Evolutionary conservation across 1,140 invertebrate species (phyloP), one percentile per base, ranked within the genome.

Genomic region (Goniozus legneri): DNA sequence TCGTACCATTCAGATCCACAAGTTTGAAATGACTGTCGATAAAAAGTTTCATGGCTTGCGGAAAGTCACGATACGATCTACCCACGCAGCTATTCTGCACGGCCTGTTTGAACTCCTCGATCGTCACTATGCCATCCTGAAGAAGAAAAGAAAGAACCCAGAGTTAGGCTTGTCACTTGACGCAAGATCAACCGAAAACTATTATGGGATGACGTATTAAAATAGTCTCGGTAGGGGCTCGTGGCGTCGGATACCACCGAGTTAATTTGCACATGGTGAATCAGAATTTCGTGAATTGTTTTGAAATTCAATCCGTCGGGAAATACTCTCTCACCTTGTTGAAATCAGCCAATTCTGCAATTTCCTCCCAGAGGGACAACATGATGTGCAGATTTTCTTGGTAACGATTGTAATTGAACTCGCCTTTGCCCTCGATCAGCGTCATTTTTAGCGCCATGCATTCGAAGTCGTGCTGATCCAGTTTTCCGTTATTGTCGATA

Each of bases 311-410:
- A n/a, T n/a, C n/a, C n/a, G n/a, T n/a, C n/a, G n/a, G 35, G n/a
- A 50, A 35, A 40, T 20, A 36, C 10, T 13, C 7, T 40, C 52
- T 39, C 71, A 89, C 88, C 82, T 90, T 90, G 68, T 91, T 87
- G 68, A 89, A 90, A 76, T 91, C 88, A 12, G 87, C 87, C 48
- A 91, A 75, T 54, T 88, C 84, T 1, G 88, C 80, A 50, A 91
- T 88, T 76, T 91, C 88, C 52, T 89, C 86, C 88, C 88, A 91
- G 3, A 91, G 75, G 51, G 86, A 87, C 8, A 82, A 69, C 88
- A 90, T 90, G 27, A 90, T 80, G 62, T 89, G 86, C 60, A 88
- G 80, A 71, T 89, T 88, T 62, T 88, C 86, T 60, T 85, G 84
- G 45, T 88, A 79, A 10, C 82, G 77, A 8, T 73, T 77, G 22